These are phyloP conservation scores for Serripes groenlandicus DNA, from an alignment of 2,888 invertebrate genomes.

Conservation along the genomic window DNA sequence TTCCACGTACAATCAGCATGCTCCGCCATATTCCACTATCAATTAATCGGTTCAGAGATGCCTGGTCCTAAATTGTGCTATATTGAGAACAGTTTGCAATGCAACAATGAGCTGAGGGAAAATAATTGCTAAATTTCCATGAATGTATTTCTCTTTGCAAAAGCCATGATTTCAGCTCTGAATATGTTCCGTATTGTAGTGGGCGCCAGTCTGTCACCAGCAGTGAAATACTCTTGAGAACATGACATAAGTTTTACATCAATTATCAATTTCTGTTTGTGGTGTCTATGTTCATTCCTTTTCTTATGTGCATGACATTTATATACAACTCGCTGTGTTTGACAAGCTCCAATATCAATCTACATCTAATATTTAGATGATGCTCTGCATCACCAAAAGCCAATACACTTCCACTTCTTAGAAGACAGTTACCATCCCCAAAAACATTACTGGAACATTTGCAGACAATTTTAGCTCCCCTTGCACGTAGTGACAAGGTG, in stretches of 20 bases:
- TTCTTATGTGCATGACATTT: not conserved
- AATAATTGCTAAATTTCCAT: conserved; percentile 37
- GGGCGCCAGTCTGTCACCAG: not conserved
- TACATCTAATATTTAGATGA: conserved; percentile 27
- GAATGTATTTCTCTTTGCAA: conserved; percentile 11
- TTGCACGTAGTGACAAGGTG: too few species aligned
- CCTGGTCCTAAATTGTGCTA: conserved; percentile 38
- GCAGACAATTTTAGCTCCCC: not conserved
- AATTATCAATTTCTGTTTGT: not conserved
- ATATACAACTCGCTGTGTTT: conserved; percentile 8
- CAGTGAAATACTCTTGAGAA: conserved; percentile 28
- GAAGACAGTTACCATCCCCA: conserved; percentile 45
- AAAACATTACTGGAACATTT: conserved; percentile 1
- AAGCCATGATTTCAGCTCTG: conserved; percentile 2
- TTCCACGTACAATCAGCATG: too few species aligned
- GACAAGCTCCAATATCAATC: conserved; percentile 18
- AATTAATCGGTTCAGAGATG: too few species aligned
- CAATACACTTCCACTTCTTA: conserved; percentile 24
- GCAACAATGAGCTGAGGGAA: conserved; percentile 36
- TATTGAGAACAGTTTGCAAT: conserved; percentile 24
- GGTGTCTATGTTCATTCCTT: too few species aligned
- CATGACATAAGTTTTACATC: not conserved
- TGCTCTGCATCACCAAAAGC: conserved; percentile 39
- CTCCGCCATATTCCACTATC: too few species aligned
- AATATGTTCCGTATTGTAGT: not conserved